Conservation (phyloP, 2,797 vertebrate species). For the Onychomys leucogaster region DNA sequence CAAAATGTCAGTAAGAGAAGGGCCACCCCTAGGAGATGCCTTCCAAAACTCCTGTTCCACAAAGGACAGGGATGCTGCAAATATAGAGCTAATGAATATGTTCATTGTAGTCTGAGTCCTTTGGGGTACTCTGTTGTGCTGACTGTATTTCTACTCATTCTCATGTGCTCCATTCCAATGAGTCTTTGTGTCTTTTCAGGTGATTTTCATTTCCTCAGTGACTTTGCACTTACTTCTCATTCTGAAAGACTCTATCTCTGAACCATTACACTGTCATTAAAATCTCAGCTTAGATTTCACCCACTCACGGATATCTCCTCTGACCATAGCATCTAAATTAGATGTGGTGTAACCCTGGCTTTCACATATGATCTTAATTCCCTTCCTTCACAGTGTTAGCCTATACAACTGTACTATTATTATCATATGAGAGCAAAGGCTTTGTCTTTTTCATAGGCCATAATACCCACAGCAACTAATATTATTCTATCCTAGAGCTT, state of each 20-base stretch:
- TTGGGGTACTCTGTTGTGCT: background rate
- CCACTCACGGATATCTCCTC: background rate
- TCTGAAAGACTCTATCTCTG: background rate
- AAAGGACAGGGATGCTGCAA: background rate
- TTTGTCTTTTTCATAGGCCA: background rate
- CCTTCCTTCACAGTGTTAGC: background rate
- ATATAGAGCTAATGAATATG: background rate
- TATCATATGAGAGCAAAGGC: background rate
- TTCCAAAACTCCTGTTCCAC: background rate
- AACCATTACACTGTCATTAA: background rate
- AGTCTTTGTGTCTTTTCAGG: background rate
- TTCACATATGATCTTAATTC: background rate
- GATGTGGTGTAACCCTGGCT: background rate
- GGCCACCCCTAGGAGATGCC: background rate
- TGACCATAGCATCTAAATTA: background rate
- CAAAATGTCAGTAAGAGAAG: slow-evolving; percentile 20
- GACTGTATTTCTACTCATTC: background rate
- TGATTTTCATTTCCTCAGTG: background rate
- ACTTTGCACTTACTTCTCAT: background rate
- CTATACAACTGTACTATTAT: background rate
- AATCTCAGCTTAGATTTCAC: background rate
- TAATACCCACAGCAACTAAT: background rate
- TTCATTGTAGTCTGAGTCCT: background rate
- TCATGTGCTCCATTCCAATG: background rate
- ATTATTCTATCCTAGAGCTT: background rate